Base-by-base conservation (phyloP, 2,888 invertebrate species). In the Myopa testacea region DNA sequence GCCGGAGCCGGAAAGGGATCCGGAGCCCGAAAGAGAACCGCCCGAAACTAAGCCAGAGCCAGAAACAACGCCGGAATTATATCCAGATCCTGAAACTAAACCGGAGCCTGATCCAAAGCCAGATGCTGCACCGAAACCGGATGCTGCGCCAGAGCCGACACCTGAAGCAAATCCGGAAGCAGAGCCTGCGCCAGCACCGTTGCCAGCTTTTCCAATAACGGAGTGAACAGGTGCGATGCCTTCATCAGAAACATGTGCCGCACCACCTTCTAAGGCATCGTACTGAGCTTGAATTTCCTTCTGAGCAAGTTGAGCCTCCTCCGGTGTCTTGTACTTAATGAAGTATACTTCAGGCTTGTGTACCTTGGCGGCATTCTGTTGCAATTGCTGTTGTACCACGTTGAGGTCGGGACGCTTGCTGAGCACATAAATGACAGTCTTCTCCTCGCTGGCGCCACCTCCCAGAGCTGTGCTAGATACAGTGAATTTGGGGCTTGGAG, bases 271-370 rank as follows among this genome's bases (percentile, higher is more conserved):
- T 76, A 84, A 79, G 37, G 68, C 76, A 58, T 83, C 83, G 70
- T 83, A 84, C 67, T 84, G 81, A 52, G 83, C 79, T 71, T 84
- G 83, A 73, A 84, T 84, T 7, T 80, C 79, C 4, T 81, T 82
- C 68, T 84, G 84, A 4, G 83, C 83, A 78, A 84, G 82, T 26
- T 78, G 79, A 62, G 84, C 84, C 74, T 84, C 84, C 65, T 83
- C 83, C 14, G 80, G 75, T 19, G 84, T 84, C 76, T 78, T 80
- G 72, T 83, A 84, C 60, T 83, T 83, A 63, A 84, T 83, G 78
- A 84, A 84, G 79, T 78, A 82, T 7, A 84, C 84, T 68, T 84
- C 84, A 3, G 84, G 84, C 76, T 82, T 84, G 62, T 80, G 68
- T 0, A 81, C 82, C 7, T 80, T 81, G 7, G 82, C 80, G 62